phyloP scores from a whole-genome alignment of 2,113 vertebrate species.

The Glareola pratincola region DNA sequence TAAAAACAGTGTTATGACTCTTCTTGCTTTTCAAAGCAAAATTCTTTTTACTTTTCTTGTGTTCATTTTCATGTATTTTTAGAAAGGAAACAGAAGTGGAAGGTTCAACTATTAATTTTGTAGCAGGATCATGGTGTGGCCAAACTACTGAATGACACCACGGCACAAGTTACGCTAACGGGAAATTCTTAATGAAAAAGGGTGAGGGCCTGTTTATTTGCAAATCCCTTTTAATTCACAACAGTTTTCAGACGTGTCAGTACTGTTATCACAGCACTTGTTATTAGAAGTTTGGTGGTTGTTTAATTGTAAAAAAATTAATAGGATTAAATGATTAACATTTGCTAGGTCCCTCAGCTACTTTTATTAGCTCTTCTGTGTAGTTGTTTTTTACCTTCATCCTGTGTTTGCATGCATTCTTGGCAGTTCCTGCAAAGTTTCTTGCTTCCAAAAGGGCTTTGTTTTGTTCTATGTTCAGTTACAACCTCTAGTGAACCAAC shows the following conservation, averaged over 20 bases:
- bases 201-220: neutral
- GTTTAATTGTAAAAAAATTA: neutral
- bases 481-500: neutral
- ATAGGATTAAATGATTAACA: neutral
- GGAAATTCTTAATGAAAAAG: neutral
- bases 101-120: neutral
- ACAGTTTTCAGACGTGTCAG: neutral
- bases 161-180: rapidly evolving
- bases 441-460: neutral
- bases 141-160: neutral
- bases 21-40: neutral
- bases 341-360: neutral
- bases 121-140: neutral
- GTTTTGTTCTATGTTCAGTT: neutral
- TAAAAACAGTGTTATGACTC: neutral
- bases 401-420: neutral
- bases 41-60: neutral
- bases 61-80: neutral
- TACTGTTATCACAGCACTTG: neutral
- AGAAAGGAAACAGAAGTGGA: neutral
- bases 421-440: neutral
- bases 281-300: neutral
- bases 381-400: neutral
- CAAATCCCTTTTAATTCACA: neutral
- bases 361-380: neutral